Percentiles rank a stretch among this genome's conserved stretches.
phyloP scores from a whole-genome alignment of 2,888 invertebrate genomes.

The Leptinotarsa rubiginosa region DNA sequence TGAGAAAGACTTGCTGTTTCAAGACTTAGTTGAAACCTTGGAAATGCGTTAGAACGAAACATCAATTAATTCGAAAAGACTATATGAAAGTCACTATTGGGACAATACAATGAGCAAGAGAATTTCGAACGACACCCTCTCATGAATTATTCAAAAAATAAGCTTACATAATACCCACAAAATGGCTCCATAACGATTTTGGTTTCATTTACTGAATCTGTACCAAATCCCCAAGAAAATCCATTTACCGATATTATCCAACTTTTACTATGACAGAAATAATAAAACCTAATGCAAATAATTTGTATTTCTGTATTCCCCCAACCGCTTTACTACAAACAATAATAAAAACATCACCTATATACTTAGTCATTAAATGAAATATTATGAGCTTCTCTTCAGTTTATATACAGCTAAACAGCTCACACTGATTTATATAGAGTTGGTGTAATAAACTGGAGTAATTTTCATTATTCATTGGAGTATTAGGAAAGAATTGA shows the following conservation, averaged over 20 bases:
- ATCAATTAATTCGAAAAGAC: not conserved
- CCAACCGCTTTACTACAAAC: conserved; percentile 27
- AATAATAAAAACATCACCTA: conserved; percentile 18
- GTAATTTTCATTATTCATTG: conserved; percentile 1
- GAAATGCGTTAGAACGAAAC: no score
- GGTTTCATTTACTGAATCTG: not conserved
- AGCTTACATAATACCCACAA: not conserved
- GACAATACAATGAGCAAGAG: no score
- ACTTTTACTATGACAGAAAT: not conserved
- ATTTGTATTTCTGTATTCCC: conserved; percentile 25
- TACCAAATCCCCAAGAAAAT: not conserved
- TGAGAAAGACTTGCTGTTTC: no score
- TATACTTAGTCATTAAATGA: conserved; percentile 3
- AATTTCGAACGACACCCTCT: not conserved
- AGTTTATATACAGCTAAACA: conserved; percentile 5
- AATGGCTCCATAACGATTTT: not conserved
- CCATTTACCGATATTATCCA: not conserved
- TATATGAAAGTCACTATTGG: not conserved
- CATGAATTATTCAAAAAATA: not conserved
- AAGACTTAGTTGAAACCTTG: no score
- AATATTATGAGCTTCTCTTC: not conserved
- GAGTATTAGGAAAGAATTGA: not conserved
- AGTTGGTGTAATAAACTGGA: conserved; percentile 1
- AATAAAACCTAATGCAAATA: conserved; percentile 30
- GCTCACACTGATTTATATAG: conserved; percentile 10